Percentiles rank a stretch among this genome's conserved stretches.
Conservation (phyloP, 2,113 vertebrate genomes). For the Corapipo altera region DNA sequence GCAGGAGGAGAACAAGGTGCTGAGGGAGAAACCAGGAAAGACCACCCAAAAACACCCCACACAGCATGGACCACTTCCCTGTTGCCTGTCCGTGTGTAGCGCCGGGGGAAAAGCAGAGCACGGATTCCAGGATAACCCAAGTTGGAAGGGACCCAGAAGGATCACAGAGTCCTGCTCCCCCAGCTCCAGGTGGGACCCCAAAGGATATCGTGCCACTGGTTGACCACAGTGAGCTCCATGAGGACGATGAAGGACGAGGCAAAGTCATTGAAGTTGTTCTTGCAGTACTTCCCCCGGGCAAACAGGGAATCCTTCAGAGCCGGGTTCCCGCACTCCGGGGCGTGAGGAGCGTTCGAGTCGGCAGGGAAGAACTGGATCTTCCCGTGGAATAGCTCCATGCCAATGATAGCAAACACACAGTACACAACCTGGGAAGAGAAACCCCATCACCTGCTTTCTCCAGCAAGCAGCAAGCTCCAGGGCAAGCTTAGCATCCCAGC, state of each 20-base stretch:
- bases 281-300: slow-evolving; percentile 86
- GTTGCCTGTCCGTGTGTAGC: rapidly evolving
- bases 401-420: slow-evolving; percentile 89
- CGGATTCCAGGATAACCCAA: not conserved
- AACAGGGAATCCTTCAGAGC: slow-evolving; percentile 80
- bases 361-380: slow-evolving; percentile 80
- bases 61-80: not conserved
- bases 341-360: slow-evolving; percentile 23
- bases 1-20: not conserved
- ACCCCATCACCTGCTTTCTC: not conserved
- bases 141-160: not conserved
- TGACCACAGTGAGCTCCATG: slow-evolving; percentile 91
- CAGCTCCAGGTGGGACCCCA: not conserved
- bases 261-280: slow-evolving; percentile 92
- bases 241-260: slow-evolving; percentile 84
- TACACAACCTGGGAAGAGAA: slow-evolving; percentile 83
- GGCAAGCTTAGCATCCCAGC: not conserved
- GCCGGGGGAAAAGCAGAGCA: not conserved
- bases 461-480: not conserved
- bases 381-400: slow-evolving; percentile 90
- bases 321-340: slow-evolving; percentile 80
- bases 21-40: not conserved
- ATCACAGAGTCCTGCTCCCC: not conserved
- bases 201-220: slow-evolving; percentile 98
- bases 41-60: not conserved